Conservation (phyloP, 2,888 invertebrate genomes). For the Nomada ruficornis region DNA sequence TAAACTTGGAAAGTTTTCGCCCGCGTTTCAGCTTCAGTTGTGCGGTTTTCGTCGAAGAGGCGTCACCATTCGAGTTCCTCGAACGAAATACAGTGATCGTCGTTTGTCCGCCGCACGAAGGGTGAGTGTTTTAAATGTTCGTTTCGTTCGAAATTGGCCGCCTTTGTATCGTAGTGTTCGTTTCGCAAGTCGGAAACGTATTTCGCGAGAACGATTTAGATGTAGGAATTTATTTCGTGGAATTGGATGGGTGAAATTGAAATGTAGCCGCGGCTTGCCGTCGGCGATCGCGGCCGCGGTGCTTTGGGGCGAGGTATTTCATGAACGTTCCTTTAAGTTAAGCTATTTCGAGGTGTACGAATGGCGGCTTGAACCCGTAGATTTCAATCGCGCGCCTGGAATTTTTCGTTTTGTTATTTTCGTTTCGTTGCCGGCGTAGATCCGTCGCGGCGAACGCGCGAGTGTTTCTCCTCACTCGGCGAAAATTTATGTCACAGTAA, state of each 20-base stretch:
- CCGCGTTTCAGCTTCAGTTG: background rate
- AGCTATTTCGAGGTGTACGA: background rate
- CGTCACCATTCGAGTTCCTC: background rate
- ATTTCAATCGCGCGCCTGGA: background rate
- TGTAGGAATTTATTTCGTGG: no score
- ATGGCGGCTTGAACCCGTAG: background rate
- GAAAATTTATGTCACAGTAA: conserved; percentile 27
- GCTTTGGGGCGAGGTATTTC: no score
- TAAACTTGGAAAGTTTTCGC: conserved; percentile 17
- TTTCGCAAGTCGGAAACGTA: background rate
- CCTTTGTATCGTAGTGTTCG: background rate
- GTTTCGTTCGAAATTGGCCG: background rate
- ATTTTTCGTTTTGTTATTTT: background rate
- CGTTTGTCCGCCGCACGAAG: background rate
- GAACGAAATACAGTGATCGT: background rate
- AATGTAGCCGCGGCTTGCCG: background rate
- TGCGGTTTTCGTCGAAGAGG: background rate
- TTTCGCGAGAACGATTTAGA: no score
- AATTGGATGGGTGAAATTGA: no score
- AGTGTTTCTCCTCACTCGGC: background rate
- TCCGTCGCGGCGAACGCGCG: background rate
- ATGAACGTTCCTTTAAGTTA: background rate
- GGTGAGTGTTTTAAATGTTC: conserved; percentile 33
- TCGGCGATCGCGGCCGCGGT: background rate
- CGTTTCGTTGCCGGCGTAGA: background rate